These are phyloP conservation scores for Beaufortia kweichowensis DNA, from an alignment of 2,113 vertebrate species.

Conservation along the genomic window DNA sequence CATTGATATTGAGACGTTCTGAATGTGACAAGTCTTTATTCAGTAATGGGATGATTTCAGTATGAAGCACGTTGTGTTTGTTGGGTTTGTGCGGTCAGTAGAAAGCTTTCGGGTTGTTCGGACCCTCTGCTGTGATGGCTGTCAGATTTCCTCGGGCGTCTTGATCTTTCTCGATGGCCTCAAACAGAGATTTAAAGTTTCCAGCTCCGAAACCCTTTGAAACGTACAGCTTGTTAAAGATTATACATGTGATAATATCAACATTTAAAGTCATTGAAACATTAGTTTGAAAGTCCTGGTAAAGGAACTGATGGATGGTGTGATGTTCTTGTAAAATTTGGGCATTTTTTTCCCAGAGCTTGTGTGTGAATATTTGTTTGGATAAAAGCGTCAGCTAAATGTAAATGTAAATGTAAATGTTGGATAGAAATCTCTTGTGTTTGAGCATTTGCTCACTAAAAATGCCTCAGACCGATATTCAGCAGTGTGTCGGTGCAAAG, in stretches of 20 bases:
- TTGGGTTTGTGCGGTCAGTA: conserved; percentile 55
- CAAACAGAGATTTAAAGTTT: conserved; percentile 84
- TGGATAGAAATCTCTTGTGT: conserved; percentile 61
- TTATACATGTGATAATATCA: too few species aligned
- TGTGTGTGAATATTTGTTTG: neutral
- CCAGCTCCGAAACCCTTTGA: conserved; percentile 81
- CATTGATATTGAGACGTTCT: too few species aligned
- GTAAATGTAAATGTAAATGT: too few species aligned
- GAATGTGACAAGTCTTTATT: too few species aligned
- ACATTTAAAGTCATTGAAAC: neutral
- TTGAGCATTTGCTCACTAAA: conserved; percentile 66
- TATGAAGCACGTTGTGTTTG: neutral
- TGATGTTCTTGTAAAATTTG: too few species aligned
- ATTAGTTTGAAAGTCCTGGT: neutral
- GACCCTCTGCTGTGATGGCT: conserved; percentile 59
- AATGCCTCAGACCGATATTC: conserved; percentile 63
- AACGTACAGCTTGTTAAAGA: too few species aligned
- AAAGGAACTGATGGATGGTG: too few species aligned
- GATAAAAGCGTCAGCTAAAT: too few species aligned
- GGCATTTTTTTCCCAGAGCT: neutral
- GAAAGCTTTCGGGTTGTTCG: conserved; percentile 62
- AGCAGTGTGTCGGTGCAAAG: neutral
- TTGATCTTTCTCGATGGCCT: conserved; percentile 83
- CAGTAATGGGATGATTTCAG: neutral
- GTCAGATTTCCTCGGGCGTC: conserved; percentile 81